Percentiles rank a stretch among this genome's conserved stretches.
Conservation (phyloP, 2,888 invertebrate genomes). For the Rhynchonema sp. region DNA sequence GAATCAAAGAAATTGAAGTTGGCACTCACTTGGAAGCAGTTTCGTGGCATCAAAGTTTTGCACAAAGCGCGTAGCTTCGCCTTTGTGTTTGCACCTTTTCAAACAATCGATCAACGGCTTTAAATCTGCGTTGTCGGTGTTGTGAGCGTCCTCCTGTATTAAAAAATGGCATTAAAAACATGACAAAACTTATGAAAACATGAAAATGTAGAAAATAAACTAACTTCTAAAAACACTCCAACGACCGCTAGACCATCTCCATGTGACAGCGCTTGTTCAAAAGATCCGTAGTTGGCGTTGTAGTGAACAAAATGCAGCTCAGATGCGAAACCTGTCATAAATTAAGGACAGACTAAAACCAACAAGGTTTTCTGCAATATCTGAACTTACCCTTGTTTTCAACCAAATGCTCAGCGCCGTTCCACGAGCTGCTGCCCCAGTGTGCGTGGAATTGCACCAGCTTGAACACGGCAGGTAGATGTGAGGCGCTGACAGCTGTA, state of each 20-base stretch:
- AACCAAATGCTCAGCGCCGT: conserved; percentile 21
- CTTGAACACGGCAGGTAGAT: conserved; percentile 11
- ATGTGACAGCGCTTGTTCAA: background rate
- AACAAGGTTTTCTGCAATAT: background rate
- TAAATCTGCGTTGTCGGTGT: background rate
- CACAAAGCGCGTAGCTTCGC: background rate
- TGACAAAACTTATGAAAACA: too few species aligned
- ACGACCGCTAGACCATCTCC: background rate
- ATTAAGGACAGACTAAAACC: too few species aligned
- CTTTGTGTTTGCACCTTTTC: background rate
- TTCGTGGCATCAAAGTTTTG: background rate
- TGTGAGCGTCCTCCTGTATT: background rate
- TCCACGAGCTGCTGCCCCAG: conserved; percentile 16
- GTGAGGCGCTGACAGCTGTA: conserved; percentile 9
- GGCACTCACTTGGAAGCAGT: background rate
- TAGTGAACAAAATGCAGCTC: background rate
- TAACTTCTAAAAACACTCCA: background rate
- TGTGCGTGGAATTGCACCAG: conserved; percentile 23
- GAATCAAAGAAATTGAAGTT: background rate
- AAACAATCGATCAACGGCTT: background rate
- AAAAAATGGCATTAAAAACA: background rate
- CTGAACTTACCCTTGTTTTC: conserved; percentile 12
- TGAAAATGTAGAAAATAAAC: background rate
- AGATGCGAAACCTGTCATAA: background rate
- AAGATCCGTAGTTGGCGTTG: background rate